phyloP scores from a whole-genome alignment of 1,140 invertebrate genomes.

The Trigoniulus corallinus region DNA sequence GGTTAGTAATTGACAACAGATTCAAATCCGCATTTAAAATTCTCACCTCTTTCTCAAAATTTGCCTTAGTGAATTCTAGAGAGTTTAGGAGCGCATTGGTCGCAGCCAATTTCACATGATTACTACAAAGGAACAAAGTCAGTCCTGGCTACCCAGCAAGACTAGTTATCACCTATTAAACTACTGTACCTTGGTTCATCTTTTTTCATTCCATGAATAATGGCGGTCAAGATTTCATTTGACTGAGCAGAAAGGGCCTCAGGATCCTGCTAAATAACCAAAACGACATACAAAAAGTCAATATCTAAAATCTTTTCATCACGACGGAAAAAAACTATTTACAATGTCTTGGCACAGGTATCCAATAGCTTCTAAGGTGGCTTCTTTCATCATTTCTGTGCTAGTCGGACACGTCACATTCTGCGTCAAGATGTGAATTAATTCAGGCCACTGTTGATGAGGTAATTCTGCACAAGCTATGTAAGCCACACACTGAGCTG shows the following conservation, averaged over 20 bases:
- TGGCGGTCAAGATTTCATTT: conserved; percentile 94
- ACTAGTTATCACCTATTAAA: too few species aligned
- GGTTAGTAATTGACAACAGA: neutral
- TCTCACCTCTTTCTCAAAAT: conserved; percentile 84
- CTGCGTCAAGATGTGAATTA: conserved; percentile 67
- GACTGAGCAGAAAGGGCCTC: conserved; percentile 79
- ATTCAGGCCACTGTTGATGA: conserved; percentile 48
- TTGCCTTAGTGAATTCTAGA: conserved; percentile 93
- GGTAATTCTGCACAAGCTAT: conserved; percentile 93
- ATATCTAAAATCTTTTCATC: neutral
- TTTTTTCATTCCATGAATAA: conserved; percentile 92
- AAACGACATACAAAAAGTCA: conserved; percentile 2
- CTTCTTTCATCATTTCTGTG: conserved; percentile 87
- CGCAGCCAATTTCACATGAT: conserved; percentile 78
- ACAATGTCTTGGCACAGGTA: conserved; percentile 65
- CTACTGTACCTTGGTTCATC: conserved; percentile 42
- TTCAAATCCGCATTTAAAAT: neutral
- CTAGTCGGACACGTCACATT: conserved; percentile 55
- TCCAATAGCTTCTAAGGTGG: conserved; percentile 91
- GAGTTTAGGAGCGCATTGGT: conserved; percentile 96
- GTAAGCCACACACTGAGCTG: conserved; percentile 96
- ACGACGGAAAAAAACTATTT: conserved; percentile 21
- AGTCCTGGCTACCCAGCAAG: neutral
- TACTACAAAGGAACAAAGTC: conserved; percentile 20
- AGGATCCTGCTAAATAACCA: conserved; percentile 42